phyloP scores from a whole-genome alignment of 1,140 invertebrate species.

The Andrena cerasifolii region DNA sequence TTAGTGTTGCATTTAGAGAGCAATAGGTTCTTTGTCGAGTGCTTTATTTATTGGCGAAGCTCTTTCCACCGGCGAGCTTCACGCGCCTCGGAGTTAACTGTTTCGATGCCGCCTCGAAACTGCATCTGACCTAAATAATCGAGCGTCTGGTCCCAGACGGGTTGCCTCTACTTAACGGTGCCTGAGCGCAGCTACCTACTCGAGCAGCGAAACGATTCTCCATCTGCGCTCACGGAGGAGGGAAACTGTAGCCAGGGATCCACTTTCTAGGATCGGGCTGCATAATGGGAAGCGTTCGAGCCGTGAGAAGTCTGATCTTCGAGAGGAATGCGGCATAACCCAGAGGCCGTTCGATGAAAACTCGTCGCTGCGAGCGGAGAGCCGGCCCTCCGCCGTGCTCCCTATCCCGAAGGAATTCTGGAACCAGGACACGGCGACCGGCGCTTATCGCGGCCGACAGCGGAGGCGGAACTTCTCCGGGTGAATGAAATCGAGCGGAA shows the following conservation, averaged over 20 bases:
- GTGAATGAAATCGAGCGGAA: constrained; percentile 18
- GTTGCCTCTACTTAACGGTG: background rate
- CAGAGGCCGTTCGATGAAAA: constrained; percentile 23
- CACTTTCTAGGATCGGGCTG: too few species aligned
- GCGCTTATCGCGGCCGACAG: constrained; percentile 29
- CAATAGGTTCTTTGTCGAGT: too few species aligned
- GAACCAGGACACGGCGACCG: constrained; percentile 28
- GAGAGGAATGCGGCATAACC: background rate
- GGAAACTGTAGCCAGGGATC: too few species aligned
- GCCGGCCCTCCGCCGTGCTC: background rate
- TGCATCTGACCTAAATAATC: constrained; percentile 5
- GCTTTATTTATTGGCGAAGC: too few species aligned
- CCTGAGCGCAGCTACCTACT: background rate
- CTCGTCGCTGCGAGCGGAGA: background rate
- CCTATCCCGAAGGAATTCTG: constrained; percentile 25
- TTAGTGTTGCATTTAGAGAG: too few species aligned
- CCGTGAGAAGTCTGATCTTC: constrained; percentile 5
- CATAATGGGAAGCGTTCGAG: background rate
- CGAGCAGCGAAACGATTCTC: too few species aligned
- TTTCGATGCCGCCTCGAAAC: background rate
- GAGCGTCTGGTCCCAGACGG: background rate
- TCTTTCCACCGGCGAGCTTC: too few species aligned
- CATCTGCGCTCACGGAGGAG: too few species aligned
- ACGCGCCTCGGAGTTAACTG: too few species aligned
- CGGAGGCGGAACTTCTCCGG: constrained; percentile 9